Base-by-base conservation (phyloP, 2,113 vertebrate species). In the Colossoma macropomum region DNA sequence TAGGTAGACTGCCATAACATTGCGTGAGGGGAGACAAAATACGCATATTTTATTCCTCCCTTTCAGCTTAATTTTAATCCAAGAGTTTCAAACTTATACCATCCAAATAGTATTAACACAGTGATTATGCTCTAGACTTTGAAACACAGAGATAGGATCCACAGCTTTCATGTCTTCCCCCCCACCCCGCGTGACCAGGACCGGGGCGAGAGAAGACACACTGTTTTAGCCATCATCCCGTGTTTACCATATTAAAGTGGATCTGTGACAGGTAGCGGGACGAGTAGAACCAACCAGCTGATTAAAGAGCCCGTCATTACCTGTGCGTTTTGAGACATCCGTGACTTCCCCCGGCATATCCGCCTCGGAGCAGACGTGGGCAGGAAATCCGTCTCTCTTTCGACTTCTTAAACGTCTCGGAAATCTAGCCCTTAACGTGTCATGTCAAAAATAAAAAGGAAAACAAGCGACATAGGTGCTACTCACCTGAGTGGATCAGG, bases 61-160 rank as follows among this genome's bases (percentile, higher is more conserved):
- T 76, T 90, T 87, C 92, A 89, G 89, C 90, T 94, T 94, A 90
- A 94, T 91, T 92, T 92, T 94, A 95, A 95, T 94, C 94, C 94
- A 90, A 86, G 87, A 92, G 86, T 93, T 92, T 90, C 73, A 91
- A 93, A 93, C 85, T 92, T 88, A 77, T 85, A 87, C 84, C 88
- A 87, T 93, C 88, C 90, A 93, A 94, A 93, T 86, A 89, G 93
- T 71, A 93, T 94, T 93, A 95, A 87, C 90, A 87, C 48, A 88
- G 87, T 86, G 91, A 93, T 93, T 93, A 94, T 90, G 83, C 81
- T 79, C 69, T 88, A 84, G 87, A 87, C 88, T 89, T 86, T 86
- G 65, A 74, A 78, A 76, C 50, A 41, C 72, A 74, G 81, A 87
- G 86, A 92, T 79, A 80, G 89, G 87, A 89, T 71, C 80, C 76